phyloP scores from a whole-genome alignment of 2,888 invertebrate species.

The Tipula lateralis region DNA sequence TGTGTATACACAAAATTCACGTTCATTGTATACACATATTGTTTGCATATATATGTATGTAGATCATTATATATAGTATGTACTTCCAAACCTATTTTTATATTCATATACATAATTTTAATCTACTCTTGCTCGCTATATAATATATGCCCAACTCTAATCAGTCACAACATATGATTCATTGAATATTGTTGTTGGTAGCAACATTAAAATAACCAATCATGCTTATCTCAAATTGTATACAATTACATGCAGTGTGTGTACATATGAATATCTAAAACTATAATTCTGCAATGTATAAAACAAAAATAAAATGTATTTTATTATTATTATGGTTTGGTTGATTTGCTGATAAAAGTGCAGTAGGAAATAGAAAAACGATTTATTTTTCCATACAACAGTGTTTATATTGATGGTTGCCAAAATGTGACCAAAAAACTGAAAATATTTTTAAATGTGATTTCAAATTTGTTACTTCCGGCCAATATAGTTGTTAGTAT shows the following conservation, averaged over 20 bases:
- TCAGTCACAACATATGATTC: conserved; percentile 24
- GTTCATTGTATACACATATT: not conserved
- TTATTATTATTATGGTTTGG: not conserved
- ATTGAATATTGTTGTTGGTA: not conserved
- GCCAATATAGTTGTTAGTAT: no score
- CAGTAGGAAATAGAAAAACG: not conserved
- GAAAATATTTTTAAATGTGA: not conserved
- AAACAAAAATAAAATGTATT: not conserved
- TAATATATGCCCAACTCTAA: not conserved
- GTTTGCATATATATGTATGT: no score
- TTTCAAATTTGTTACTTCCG: not conserved
- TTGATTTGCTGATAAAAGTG: conserved; percentile 11
- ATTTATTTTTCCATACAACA: not conserved
- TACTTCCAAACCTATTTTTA: not conserved
- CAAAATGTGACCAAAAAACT: not conserved
- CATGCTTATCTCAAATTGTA: not conserved
- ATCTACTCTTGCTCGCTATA: not conserved
- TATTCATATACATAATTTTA: not conserved
- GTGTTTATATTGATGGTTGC: not conserved
- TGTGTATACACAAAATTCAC: not conserved
- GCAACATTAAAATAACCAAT: not conserved
- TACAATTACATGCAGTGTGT: not conserved
- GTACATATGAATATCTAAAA: not conserved
- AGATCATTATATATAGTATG: no score
- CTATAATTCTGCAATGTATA: not conserved